These are phyloP conservation scores for Ichneumoninae sp. DNA, from an alignment of 2,888 invertebrate species.

Conservation along the genomic window DNA sequence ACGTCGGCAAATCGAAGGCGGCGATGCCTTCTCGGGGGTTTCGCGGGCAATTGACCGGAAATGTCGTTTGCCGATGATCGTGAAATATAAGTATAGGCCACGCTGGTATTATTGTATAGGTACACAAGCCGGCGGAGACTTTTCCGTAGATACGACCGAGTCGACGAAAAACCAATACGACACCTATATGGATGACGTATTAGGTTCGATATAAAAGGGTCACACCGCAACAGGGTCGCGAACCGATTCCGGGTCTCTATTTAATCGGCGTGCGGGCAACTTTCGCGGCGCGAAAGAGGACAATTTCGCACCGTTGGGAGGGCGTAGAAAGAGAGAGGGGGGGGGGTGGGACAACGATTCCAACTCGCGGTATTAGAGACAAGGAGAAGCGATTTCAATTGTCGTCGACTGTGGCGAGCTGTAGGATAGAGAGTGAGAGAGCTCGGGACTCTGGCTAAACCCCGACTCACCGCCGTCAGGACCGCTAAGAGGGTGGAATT, in stretches of 20 bases:
- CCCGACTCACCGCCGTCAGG: slow-evolving; percentile 70
- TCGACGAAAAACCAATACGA: neutral
- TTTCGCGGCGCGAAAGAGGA: slow-evolving; percentile 59
- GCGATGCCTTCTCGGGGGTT: slow-evolving; percentile 31
- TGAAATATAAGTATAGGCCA: slow-evolving; percentile 19
- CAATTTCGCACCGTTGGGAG: slow-evolving; percentile 57
- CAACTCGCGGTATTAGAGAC: slow-evolving; percentile 66
- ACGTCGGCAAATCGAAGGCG: slow-evolving; percentile 58
- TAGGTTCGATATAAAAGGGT: neutral
- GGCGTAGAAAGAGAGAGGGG: slow-evolving; percentile 18
- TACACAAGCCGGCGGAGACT: neutral
- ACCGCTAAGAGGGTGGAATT: slow-evolving; percentile 83
- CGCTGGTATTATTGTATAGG: neutral
- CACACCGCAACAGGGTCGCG: slow-evolving; percentile 2
- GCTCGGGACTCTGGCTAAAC: slow-evolving; percentile 59
- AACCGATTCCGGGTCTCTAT: slow-evolving; percentile 62
- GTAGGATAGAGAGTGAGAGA: slow-evolving; percentile 3
- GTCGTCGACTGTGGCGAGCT: slow-evolving; percentile 74
- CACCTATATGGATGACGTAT: neutral
- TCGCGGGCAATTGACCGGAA: slow-evolving; percentile 69
- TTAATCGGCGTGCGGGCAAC: slow-evolving; percentile 60
- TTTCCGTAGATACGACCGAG: neutral
- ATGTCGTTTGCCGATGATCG: slow-evolving; percentile 60
- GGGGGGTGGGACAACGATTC: slow-evolving; percentile 68
- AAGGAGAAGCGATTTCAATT: slow-evolving; percentile 80